Evolutionary conservation across 2,888 invertebrate species (phyloP).

Genomic region (Coremacera marginata): DNA sequence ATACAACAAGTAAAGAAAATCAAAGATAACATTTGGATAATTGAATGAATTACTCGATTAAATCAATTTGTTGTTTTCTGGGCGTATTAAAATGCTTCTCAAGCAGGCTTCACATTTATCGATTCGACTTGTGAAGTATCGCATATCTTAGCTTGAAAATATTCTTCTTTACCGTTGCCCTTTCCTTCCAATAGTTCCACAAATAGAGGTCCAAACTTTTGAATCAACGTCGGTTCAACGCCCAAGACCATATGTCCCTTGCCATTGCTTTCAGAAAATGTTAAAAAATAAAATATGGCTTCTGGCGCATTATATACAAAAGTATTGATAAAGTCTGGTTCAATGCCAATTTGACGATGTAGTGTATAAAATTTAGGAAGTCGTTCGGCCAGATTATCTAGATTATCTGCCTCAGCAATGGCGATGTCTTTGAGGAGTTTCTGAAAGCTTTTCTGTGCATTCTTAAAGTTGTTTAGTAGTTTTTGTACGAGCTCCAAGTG

Average conservation of each 20-base stretch:
- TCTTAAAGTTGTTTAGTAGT: conserved; percentile 78
- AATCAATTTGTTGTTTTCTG: neutral
- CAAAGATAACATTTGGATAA: too few species aligned
- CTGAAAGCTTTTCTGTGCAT: conserved; percentile 75
- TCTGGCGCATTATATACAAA: conserved; percentile 75
- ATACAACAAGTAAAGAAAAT: too few species aligned
- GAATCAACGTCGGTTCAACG: conserved; percentile 65
- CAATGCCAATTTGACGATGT: conserved; percentile 79
- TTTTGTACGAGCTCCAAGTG: conserved; percentile 82
- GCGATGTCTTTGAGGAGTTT: conserved; percentile 79
- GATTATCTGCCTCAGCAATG: conserved; percentile 75
- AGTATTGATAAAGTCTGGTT: conserved; percentile 80
- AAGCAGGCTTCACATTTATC: conserved; percentile 74
- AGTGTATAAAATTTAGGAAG: conserved; percentile 74
- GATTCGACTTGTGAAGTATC: conserved; percentile 76
- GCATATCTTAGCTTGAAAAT: conserved; percentile 82
- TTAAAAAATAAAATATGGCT: conserved; percentile 76
- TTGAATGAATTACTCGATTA: too few species aligned
- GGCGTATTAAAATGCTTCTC: conserved; percentile 71
- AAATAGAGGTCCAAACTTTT: conserved; percentile 71
- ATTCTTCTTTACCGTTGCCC: conserved; percentile 80
- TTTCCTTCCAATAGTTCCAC: conserved; percentile 80
- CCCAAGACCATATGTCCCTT: conserved; percentile 71
- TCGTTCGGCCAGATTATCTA: conserved; percentile 71
- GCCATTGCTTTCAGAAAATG: conserved; percentile 77